Percentiles rank a stretch among this genome's conserved stretches.
Evolutionary conservation across 2,888 invertebrate species (phyloP).

Genomic region (Drosophila fulvimacula): DNA sequence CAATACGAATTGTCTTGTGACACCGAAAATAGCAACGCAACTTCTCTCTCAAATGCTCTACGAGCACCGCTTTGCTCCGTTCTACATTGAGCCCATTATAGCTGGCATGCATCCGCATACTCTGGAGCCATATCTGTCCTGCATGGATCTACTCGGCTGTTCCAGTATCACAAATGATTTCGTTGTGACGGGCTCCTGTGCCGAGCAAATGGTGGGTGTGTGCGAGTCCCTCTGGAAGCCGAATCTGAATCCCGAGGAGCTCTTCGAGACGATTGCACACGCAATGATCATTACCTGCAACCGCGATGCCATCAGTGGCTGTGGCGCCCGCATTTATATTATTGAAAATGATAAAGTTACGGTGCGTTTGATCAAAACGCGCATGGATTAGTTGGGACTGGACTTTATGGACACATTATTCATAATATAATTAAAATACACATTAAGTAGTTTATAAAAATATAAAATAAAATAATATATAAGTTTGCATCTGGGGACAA

Average conservation of each 20-base stretch:
- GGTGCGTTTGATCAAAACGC: constrained; percentile 86
- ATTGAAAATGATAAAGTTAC: constrained; percentile 98
- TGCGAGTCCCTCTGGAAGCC: constrained; percentile 98
- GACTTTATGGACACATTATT: too few species aligned
- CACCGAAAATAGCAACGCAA: constrained; percentile 89
- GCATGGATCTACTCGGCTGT: constrained; percentile 97
- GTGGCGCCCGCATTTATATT: constrained; percentile 97
- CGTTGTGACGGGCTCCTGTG: constrained; percentile 96
- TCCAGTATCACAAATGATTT: constrained; percentile 95
- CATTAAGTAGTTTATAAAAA: too few species aligned
- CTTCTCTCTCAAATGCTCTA: constrained; percentile 93
- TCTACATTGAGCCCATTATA: constrained; percentile 97
- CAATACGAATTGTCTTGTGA: constrained; percentile 94
- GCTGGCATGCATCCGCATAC: constrained; percentile 95
- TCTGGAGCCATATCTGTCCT: constrained; percentile 93
- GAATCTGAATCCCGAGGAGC: constrained; percentile 93
- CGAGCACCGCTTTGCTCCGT: constrained; percentile 98
- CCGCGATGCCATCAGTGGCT: constrained; percentile 98
- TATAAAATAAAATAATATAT: too few species aligned
- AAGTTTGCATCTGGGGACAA: too few species aligned
- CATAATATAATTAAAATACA: too few species aligned
- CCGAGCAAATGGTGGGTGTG: constrained; percentile 95
- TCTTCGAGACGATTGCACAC: constrained; percentile 98
- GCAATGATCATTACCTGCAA: constrained; percentile 97
- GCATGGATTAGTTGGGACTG: constrained; percentile 6